Conservation (phyloP, 1,140 invertebrate genomes). For the Lepidostoma basale region DNA sequence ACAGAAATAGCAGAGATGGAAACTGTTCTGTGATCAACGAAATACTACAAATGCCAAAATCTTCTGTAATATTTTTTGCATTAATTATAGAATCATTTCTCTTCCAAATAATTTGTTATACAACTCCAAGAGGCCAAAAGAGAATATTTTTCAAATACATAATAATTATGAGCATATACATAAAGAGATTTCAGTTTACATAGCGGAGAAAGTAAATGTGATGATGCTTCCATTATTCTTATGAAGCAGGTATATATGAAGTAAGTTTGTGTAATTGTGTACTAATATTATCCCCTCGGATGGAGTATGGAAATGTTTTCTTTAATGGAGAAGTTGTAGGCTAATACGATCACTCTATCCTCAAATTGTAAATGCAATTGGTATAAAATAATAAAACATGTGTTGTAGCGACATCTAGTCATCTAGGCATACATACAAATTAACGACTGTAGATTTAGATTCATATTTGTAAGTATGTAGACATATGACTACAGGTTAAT, state of each 20-base stretch:
- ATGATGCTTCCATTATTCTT: slow-evolving; percentile 40
- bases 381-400: too few relatives aligned
- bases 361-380: too few relatives aligned
- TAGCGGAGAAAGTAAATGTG: slow-evolving; percentile 8
- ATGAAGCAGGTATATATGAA: slow-evolving; percentile 26
- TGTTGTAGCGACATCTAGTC: too few relatives aligned
- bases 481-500: slow-evolving; percentile 7
- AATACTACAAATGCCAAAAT: slow-evolving; percentile 7
- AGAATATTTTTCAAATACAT: too few relatives aligned
- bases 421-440: not conserved
- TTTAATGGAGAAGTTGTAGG: slow-evolving; percentile 22
- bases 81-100: too few relatives aligned
- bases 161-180: too few relatives aligned
- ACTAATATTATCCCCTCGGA: not conserved
- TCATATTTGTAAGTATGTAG: slow-evolving; percentile 3
- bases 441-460: not conserved
- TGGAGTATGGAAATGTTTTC: not conserved
- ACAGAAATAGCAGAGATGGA: slow-evolving; percentile 86
- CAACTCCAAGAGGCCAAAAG: not conserved
- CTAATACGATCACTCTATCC: too few relatives aligned
- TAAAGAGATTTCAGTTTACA: too few relatives aligned
- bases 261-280: not conserved
- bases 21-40: slow-evolving; percentile 78
- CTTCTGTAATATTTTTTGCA: too few relatives aligned
- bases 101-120: too few relatives aligned